phyloP scores from a whole-genome alignment of 1,140 invertebrate species.

The Hirudo medicinalis region DNA sequence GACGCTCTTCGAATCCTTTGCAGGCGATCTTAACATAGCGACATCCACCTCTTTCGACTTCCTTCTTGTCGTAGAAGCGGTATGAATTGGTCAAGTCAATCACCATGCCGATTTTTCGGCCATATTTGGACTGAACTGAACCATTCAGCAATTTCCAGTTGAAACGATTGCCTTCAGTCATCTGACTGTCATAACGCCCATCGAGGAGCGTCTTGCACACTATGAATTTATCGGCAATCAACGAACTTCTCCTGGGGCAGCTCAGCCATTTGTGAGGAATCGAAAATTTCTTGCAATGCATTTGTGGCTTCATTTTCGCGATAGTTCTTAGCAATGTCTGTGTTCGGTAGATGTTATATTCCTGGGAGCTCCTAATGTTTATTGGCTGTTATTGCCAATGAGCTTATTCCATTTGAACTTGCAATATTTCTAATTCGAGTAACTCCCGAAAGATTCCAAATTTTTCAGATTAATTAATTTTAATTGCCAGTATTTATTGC shows the following conservation, averaged over 20 bases:
- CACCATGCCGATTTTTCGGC: constrained; percentile 73
- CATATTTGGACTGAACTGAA: constrained; percentile 37
- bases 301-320: no score
- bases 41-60: constrained; percentile 55
- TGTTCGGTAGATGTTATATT: no score
- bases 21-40: constrained; percentile 75
- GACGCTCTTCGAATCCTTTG: constrained; percentile 53
- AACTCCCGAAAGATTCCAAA: no score
- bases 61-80: constrained; percentile 71
- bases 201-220: constrained; percentile 85
- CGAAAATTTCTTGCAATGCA: no score
- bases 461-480: no score
- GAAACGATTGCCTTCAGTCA: constrained; percentile 66
- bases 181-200: constrained; percentile 59
- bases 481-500: no score
- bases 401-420: no score
- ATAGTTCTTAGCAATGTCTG: no score
- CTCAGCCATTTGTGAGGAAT: not conserved
- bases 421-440: no score
- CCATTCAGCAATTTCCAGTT: constrained; percentile 58
- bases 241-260: not conserved
- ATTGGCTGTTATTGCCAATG: no score
- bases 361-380: no score
- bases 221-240: constrained; percentile 45
- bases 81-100: constrained; percentile 89